Base-by-base conservation (phyloP, 2,888 invertebrate species). In the Conchocele bisecta region DNA sequence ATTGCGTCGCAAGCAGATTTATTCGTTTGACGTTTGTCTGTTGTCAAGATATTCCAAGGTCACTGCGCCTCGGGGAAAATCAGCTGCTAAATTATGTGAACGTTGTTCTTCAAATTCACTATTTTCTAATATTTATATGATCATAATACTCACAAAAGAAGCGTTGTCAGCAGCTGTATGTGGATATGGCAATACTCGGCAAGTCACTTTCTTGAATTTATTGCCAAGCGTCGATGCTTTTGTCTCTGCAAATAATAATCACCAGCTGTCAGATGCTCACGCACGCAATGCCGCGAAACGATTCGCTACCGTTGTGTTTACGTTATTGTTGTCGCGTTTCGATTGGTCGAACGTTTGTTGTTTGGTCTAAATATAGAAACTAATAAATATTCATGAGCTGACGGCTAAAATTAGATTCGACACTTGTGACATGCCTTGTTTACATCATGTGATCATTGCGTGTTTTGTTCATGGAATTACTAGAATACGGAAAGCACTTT, bases 381-480 rank as follows among this genome's bases (percentile, higher is more conserved):
- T 70, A 42, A 79, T 85, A 74, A 76, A 86, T 86, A 86, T 84
- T 84, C 64, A 86, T 84, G 50, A 78, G 64, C 33, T 41, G 59
- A 60, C 46, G 4, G 7, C 33, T 31, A 33, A 31, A 31, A 51
- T 20, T 51, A 51, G 51, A 31, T n/a, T 33, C 7, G 13, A 31
- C 51, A 51, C 33, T 31, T 35, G 51, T 51, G 51, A 22, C 35
- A 17, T n/a, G 22, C 31, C 17, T 15, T 69, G 61, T 68, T 69
- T 69, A 63, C 58, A 69, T 69, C 69, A 70, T 46, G 69, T 58
- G 63, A 17, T 15, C 51, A 3, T 15, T n/a, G n/a, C n/a, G n/a
- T n/a, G n/a, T n/a, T n/a, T n/a, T n/a, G n/a, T n/a, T n/a, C n/a
- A n/a, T n/a, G n/a, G n/a, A n/a, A n/a, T n/a, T n/a, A n/a, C n/a